A percentile compares a stretch with the other conserved stretches of the same genome.
These are phyloP conservation scores for Drosophila mercatorum DNA, from an alignment of 2,888 invertebrate species.

Conservation along the genomic window DNA sequence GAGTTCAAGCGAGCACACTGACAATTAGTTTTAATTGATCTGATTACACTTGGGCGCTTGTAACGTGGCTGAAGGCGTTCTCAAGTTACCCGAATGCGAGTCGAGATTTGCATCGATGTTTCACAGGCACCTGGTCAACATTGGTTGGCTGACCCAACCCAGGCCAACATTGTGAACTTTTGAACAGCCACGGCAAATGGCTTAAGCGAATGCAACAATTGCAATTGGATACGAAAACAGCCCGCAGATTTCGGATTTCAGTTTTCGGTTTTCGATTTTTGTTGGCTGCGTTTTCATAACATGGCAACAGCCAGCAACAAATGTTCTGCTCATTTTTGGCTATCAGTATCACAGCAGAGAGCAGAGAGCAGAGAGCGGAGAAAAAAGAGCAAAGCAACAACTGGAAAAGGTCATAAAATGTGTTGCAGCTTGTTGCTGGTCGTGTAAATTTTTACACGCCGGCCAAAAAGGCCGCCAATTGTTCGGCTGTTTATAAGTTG, in stretches of 20 bases:
- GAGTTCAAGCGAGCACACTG: constrained; percentile 23
- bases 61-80: constrained; percentile 31
- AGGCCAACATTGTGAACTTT: constrained; percentile 65
- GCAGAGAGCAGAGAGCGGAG: not conserved
- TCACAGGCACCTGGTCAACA: constrained; percentile 73
- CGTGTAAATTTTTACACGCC: constrained; percentile 78
- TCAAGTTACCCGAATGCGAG: constrained; percentile 50
- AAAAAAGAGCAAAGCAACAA: constrained; percentile 52
- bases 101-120: constrained; percentile 66
- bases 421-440: constrained; percentile 70
- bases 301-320: constrained; percentile 56
- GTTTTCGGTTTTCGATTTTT: constrained; percentile 36
- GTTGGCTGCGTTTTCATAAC: constrained; percentile 69
- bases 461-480: constrained; percentile 70
- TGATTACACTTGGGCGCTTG: constrained; percentile 54
- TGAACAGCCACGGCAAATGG: constrained; percentile 21
- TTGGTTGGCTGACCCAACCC: constrained; percentile 69
- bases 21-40: constrained; percentile 75
- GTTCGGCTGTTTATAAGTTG: constrained; percentile 55
- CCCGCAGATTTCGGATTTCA: constrained; percentile 59
- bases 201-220: constrained; percentile 51
- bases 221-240: constrained; percentile 52
- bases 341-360: constrained; percentile 61
- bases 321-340: constrained; percentile 71
- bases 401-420: constrained; percentile 78